Evolutionary conservation across 2,888 invertebrate species (phyloP).

Genomic region (Sclerodermus sp.): DNA sequence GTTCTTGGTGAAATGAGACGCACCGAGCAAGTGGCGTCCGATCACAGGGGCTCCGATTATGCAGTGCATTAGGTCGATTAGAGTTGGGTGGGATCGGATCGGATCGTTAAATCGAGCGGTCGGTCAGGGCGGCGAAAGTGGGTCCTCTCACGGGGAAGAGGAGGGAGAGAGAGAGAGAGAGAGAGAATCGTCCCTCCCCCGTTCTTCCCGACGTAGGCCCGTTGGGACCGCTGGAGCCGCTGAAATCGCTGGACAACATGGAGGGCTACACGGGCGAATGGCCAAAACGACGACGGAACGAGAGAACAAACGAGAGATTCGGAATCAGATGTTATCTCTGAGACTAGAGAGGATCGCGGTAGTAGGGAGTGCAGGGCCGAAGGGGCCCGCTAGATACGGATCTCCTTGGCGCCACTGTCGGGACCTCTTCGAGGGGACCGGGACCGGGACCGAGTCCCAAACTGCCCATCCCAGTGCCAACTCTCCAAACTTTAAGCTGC

Average conservation of each 20-base stretch:
- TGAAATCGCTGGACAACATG: conserved; percentile 23
- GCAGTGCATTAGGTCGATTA: background rate
- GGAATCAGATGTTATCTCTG: conserved; percentile 56
- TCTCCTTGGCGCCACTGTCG: conserved; percentile 56
- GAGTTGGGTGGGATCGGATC: background rate
- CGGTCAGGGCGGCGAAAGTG: background rate
- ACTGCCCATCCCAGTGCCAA: conserved; percentile 17
- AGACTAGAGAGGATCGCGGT: conserved; percentile 41
- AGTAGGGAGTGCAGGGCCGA: conserved; percentile 23
- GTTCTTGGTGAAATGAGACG: too few relatives aligned
- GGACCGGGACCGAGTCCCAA: conserved; percentile 18
- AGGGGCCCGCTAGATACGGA: conserved; percentile 51
- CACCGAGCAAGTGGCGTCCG: too few relatives aligned
- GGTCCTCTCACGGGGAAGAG: conserved; percentile 7
- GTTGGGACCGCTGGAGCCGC: conserved; percentile 31
- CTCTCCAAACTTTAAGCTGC: conserved; percentile 46
- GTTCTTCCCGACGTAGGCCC: too few relatives aligned
- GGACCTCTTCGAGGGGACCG: conserved; percentile 35
- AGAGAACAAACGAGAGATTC: conserved; percentile 48
- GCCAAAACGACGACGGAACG: conserved; percentile 36
- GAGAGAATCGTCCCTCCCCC: conserved; percentile 3
- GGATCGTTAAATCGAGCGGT: conserved; percentile 30
- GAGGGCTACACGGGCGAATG: conserved; percentile 34
- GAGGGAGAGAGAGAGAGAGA: background rate
- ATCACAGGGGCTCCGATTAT: background rate